These are phyloP conservation scores for Silurus meridionalis DNA, from an alignment of 2,113 vertebrate genomes.

Conservation along the genomic window DNA sequence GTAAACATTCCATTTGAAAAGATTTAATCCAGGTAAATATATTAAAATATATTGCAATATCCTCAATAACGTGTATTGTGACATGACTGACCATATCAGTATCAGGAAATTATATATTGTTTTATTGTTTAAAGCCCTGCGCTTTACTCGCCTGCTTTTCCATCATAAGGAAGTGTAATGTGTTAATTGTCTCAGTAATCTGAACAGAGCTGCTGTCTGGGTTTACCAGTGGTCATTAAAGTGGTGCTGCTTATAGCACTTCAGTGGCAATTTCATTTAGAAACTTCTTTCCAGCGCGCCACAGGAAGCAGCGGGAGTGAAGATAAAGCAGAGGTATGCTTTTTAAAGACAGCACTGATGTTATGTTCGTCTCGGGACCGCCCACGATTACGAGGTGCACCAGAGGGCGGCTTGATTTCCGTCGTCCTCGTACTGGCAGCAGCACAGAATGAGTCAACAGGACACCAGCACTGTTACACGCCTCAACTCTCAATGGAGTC, in stretches of 20 bases:
- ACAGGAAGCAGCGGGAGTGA: not conserved
- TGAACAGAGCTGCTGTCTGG: not conserved
- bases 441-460: conserved; percentile 23
- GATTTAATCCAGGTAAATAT: too few species aligned
- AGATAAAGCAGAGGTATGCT: not conserved
- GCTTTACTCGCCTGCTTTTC: too few species aligned
- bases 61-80: too few species aligned
- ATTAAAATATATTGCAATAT: too few species aligned
- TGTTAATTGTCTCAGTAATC: not conserved
- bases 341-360: not conserved
- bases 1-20: too few species aligned
- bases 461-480: conserved; percentile 23
- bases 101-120: too few species aligned
- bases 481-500: conserved; percentile 32
- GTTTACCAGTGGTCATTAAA: not conserved
- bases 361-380: not conserved
- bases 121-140: too few species aligned
- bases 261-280: not conserved
- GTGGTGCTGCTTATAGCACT: not conserved
- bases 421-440: not conserved
- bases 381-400: not conserved
- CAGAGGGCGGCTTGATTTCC: not conserved
- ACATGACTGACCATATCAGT: too few species aligned
- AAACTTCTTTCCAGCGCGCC: not conserved
- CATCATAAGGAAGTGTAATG: too few species aligned